These are phyloP conservation scores for Hylaea fasciaria DNA, from an alignment of 2,888 invertebrate genomes.

Conservation along the genomic window DNA sequence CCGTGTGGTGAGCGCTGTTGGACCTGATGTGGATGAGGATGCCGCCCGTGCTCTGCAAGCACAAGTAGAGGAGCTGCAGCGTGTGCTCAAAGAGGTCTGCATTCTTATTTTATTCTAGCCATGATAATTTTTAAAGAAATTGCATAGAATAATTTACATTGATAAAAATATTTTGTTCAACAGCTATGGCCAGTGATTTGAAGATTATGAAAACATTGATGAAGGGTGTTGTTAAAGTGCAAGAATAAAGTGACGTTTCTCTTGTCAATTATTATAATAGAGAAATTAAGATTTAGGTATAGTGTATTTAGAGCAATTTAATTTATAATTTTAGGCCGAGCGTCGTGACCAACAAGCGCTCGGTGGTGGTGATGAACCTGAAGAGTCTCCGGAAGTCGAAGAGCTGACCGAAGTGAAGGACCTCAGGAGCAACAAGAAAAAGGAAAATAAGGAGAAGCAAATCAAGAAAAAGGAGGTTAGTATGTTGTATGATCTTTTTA, in stretches of 20 bases:
- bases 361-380: constrained; percentile 52
- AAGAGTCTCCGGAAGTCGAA: constrained; percentile 63
- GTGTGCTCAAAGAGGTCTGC: constrained; percentile 77
- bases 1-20: constrained; percentile 74
- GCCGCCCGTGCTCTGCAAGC: constrained; percentile 75
- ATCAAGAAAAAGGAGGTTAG: constrained; percentile 66
- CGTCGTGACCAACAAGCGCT: constrained; percentile 69
- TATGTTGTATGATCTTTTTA: background rate
- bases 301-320: no score
- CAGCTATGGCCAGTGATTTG: no score
- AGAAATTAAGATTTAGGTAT: no score
- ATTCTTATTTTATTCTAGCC: constrained; percentile 2
- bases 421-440: constrained; percentile 80
- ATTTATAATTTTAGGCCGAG: constrained; percentile 50
- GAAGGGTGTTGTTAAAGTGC: no score
- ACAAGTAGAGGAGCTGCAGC: constrained; percentile 78
- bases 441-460: constrained; percentile 81
- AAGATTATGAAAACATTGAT: no score
- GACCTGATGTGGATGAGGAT: constrained; percentile 74
- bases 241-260: no score
- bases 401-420: constrained; percentile 78
- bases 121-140: no score
- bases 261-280: no score
- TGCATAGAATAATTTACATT: no score
- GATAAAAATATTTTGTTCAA: no score